A percentile compares a stretch with the other conserved stretches of the same genome.
Conservation (phyloP, 2,888 invertebrate genomes). For the Suillia variegata region DNA sequence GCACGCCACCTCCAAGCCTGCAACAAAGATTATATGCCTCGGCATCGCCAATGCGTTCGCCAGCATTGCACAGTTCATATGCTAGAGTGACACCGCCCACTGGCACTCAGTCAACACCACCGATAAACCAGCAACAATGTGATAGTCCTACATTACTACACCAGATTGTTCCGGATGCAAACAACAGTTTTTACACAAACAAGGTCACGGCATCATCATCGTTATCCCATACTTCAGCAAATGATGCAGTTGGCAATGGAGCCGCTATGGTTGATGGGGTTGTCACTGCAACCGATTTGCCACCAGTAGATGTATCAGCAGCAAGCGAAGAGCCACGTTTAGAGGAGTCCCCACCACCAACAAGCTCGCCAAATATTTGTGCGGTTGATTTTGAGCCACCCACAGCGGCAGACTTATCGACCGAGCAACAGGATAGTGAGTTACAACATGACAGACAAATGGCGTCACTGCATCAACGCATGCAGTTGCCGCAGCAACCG, state of each 20-base stretch:
- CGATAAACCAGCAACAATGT: conserved; percentile 24
- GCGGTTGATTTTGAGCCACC: conserved; percentile 45
- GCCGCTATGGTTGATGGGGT: conserved; percentile 4
- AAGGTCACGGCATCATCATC: too few species aligned
- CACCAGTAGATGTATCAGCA: background rate
- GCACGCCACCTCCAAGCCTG: conserved; percentile 43
- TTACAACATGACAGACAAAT: conserved; percentile 19
- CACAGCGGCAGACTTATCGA: background rate
- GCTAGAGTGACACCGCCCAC: conserved; percentile 34
- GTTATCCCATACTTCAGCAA: too few species aligned
- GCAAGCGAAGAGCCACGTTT: conserved; percentile 30
- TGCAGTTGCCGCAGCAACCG: conserved; percentile 22
- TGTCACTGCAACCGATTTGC: conserved; percentile 8
- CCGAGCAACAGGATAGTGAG: conserved; percentile 11
- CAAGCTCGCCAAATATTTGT: conserved; percentile 47
- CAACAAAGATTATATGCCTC: conserved; percentile 40
- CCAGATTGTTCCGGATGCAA: conserved; percentile 14
- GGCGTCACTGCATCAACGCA: conserved; percentile 19
- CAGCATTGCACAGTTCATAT: conserved; percentile 49
- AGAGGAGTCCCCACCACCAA: conserved; percentile 47
- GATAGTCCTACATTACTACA: conserved; percentile 21
- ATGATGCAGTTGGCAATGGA: conserved; percentile 17
- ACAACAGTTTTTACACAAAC: too few species aligned
- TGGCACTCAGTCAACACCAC: conserved; percentile 19
- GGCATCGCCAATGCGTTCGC: conserved; percentile 55